Conservation (phyloP, 35 echinoderm and acorn worm species). For the Amphiura filiformis region DNA sequence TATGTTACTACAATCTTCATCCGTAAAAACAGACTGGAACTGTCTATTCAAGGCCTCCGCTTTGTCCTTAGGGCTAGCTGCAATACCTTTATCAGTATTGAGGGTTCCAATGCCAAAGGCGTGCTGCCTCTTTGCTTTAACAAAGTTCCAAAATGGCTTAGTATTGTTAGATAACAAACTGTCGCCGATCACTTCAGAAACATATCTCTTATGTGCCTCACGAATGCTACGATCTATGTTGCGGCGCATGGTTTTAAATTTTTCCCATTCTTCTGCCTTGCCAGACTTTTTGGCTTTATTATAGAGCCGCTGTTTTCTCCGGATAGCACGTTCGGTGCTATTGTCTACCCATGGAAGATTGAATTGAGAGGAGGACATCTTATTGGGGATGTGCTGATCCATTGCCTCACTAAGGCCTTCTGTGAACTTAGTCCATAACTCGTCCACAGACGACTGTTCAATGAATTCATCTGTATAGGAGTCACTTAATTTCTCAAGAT, state of each 20-base stretch:
- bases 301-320: constrained; percentile 24
- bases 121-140: constrained; percentile 22
- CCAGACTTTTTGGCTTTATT: constrained; percentile 35
- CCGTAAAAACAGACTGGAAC: constrained; percentile 1
- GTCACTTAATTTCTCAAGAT: not conserved
- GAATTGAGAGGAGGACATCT: constrained; percentile 25
- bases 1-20: constrained; percentile 5
- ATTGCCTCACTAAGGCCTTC: constrained; percentile 9
- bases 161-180: constrained; percentile 20
- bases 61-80: no score
- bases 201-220: not conserved
- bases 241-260: not conserved
- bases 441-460: not conserved
- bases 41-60: constrained; percentile 20
- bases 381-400: constrained; percentile 16
- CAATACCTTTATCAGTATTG: not conserved
- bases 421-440: constrained; percentile 9
- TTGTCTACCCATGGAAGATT: constrained; percentile 42
- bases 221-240: not conserved
- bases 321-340: constrained; percentile 2
- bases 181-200: constrained; percentile 20
- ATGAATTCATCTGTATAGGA: constrained; percentile 4
- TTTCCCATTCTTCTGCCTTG: not conserved
- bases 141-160: constrained; percentile 40
- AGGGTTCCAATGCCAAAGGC: constrained; percentile 1